A percentile compares a stretch with the other conserved stretches of the same genome.
phyloP scores from a whole-genome alignment of 2,113 vertebrate species.

The Thalassoma bifasciatum region DNA sequence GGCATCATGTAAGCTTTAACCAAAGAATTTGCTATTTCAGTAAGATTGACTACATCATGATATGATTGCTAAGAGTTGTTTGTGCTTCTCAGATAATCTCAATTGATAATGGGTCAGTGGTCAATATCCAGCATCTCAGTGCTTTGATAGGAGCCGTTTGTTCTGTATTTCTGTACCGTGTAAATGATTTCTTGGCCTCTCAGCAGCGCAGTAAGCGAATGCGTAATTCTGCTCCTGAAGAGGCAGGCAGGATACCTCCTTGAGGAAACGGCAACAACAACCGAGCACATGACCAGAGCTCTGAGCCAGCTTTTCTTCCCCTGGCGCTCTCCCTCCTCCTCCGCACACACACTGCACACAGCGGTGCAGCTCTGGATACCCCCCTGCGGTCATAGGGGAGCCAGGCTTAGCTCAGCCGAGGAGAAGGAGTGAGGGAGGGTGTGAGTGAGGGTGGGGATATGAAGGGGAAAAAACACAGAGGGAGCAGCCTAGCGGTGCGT shows the following conservation, averaged over 20 bases:
- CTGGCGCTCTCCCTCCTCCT: conserved; percentile 54
- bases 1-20: conserved; percentile 33
- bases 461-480: conserved; percentile 34
- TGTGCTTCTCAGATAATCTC: conserved; percentile 36
- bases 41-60: conserved; percentile 24
- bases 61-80: conserved; percentile 37
- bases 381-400: conserved; percentile 68
- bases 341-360: conserved; percentile 49
- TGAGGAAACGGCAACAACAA: conserved; percentile 70
- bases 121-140: conserved; percentile 28
- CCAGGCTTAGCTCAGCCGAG: conserved; percentile 56
- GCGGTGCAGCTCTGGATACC: conserved; percentile 63
- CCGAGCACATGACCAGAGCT: conserved; percentile 74
- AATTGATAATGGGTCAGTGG: conserved; percentile 38
- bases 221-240: conserved; percentile 60
- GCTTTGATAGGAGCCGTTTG: conserved; percentile 18
- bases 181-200: conserved; percentile 43
- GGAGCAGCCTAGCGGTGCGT: conserved; percentile 60
- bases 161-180: conserved; percentile 32
- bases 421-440: conserved; percentile 45
- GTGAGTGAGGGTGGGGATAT: conserved; percentile 26
- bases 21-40: conserved; percentile 38
- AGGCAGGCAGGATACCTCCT: conserved; percentile 64
- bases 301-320: conserved; percentile 69
- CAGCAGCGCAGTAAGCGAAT: conserved; percentile 43